Conservation (phyloP, 2,113 vertebrate species). For the Lynx canadensis region DNA sequence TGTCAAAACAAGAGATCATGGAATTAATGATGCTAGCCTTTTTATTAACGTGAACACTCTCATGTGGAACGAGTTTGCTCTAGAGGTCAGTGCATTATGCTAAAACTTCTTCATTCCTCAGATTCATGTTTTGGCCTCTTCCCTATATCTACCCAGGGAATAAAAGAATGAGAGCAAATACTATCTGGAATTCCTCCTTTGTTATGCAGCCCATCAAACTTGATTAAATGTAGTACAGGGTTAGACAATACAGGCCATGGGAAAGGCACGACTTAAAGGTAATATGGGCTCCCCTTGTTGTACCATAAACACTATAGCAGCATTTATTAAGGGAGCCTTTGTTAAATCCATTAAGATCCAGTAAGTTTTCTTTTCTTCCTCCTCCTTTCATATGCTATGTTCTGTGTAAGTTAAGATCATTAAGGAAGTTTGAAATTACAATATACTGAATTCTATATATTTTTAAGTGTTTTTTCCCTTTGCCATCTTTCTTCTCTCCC, state of each 20-base stretch:
- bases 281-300: not conserved
- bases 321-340: not conserved
- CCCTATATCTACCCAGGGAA: constrained; percentile 52
- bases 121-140: constrained; percentile 55
- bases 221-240: constrained; percentile 63
- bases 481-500: not conserved
- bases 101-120: constrained; percentile 30
- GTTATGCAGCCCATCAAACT: constrained; percentile 72
- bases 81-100: constrained; percentile 46
- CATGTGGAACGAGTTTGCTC: constrained; percentile 52
- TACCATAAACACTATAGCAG: not conserved
- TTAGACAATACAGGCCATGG: constrained; percentile 53
- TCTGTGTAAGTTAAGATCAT: not conserved
- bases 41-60: constrained; percentile 60
- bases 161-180: constrained; percentile 76
- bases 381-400: not conserved
- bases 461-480: not conserved
- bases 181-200: constrained; percentile 72
- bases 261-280: constrained; percentile 52
- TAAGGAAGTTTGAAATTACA: not conserved
- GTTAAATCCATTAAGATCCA: not conserved
- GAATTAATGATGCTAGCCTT: constrained; percentile 72
- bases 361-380: not conserved
- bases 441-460: not conserved
- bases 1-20: constrained; percentile 75